phyloP scores from a whole-genome alignment of 2,888 invertebrate genomes.

The Psococerastis gibbosa region DNA sequence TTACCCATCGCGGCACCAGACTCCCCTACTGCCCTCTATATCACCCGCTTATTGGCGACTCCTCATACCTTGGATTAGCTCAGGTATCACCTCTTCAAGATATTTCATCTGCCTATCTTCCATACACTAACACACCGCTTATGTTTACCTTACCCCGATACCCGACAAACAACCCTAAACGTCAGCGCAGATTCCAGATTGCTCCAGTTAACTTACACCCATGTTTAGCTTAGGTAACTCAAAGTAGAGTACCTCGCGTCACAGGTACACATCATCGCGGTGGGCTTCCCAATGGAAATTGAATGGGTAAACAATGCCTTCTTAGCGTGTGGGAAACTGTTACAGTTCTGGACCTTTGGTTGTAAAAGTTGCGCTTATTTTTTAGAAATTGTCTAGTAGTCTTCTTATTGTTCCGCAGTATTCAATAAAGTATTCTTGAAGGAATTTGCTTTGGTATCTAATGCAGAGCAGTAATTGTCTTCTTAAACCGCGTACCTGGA shows the following conservation, averaged over 20 bases:
- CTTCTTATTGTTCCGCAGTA: not conserved
- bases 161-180: not conserved
- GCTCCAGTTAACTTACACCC: not conserved
- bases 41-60: conserved; percentile 9
- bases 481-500: too few species aligned
- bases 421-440: too few species aligned
- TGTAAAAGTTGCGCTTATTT: not conserved
- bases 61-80: conserved; percentile 7
- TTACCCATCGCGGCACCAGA: conserved; percentile 6
- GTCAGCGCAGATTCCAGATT: not conserved
- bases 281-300: not conserved
- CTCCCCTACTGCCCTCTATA: conserved; percentile 10
- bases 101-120: conserved; percentile 1
- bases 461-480: too few species aligned
- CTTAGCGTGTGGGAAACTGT: conserved; percentile 1
- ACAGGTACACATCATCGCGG: not conserved
- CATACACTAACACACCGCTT: not conserved
- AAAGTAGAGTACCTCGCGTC: not conserved
- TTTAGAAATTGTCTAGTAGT: not conserved
- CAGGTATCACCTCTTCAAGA: conserved; percentile 10
- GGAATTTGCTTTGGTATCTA: too few species aligned
- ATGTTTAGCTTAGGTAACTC: not conserved
- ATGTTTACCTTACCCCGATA: not conserved
- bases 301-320: not conserved
- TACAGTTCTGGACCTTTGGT: conserved; percentile 8